Conservation (phyloP, 2,888 invertebrate species). For the Spilosoma lubricipeda region DNA sequence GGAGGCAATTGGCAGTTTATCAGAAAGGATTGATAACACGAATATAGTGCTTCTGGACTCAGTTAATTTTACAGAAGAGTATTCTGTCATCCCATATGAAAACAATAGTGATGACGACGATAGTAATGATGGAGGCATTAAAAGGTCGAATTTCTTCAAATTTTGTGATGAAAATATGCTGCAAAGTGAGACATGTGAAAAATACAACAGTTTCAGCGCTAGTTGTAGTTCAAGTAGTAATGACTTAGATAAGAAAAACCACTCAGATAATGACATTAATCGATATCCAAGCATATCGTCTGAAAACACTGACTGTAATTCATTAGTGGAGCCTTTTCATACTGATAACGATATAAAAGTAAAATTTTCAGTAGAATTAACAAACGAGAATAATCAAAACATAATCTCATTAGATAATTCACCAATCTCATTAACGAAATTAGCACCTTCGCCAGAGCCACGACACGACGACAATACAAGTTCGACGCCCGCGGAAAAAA, state of each 20-base stretch:
- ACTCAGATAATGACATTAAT: slow-evolving; percentile 67
- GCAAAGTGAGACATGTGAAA: slow-evolving; percentile 79
- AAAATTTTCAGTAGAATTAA: slow-evolving; percentile 72
- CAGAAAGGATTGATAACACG: slow-evolving; percentile 61
- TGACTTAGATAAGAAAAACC: slow-evolving; percentile 69
- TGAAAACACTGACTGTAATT: slow-evolving; percentile 74
- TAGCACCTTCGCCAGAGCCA: slow-evolving; percentile 75
- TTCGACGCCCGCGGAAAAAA: slow-evolving; percentile 71
- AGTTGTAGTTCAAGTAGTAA: slow-evolving; percentile 70
- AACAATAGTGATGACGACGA: slow-evolving; percentile 65
- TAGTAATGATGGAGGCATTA: slow-evolving; percentile 57
- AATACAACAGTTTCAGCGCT: slow-evolving; percentile 80
- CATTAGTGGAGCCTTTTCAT: slow-evolving; percentile 67
- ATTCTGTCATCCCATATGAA: slow-evolving; percentile 66
- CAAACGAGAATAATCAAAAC: slow-evolving; percentile 62
- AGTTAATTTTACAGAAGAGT: slow-evolving; percentile 73
- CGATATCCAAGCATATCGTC: slow-evolving; percentile 68
- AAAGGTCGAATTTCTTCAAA: slow-evolving; percentile 67
- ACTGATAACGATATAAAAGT: slow-evolving; percentile 72
- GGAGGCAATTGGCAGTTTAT: slow-evolving; percentile 59
- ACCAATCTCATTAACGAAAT: slow-evolving; percentile 62
- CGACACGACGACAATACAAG: slow-evolving; percentile 58
- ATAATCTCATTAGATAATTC: slow-evolving; percentile 59
- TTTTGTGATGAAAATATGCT: slow-evolving; percentile 81
- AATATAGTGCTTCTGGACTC: slow-evolving; percentile 75